Conservation (phyloP, 2,113 vertebrate genomes). For the Aplodontia rufa region DNA sequence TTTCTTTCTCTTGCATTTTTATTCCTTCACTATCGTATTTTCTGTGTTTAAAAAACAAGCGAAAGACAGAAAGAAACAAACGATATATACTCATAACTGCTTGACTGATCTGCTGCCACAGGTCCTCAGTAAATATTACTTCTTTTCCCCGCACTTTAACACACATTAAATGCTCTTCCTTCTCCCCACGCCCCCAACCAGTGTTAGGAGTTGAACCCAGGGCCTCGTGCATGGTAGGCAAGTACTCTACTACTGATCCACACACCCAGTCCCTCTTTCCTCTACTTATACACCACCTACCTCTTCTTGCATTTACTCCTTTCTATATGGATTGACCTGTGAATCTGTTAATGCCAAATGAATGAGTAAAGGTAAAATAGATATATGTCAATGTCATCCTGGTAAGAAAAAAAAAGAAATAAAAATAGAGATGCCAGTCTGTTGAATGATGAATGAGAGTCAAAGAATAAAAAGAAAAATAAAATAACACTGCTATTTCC, state of each 20-base stretch:
- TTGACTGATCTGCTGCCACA: neutral
- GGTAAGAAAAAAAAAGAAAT: conserved; percentile 14
- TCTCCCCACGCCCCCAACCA: too few species aligned
- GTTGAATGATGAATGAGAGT: too few species aligned
- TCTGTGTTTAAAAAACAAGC: neutral
- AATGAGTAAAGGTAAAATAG: neutral
- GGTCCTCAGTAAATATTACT: neutral
- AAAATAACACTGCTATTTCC: neutral
- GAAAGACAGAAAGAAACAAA: neutral
- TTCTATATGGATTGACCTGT: neutral
- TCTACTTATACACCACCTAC: neutral
- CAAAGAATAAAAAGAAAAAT: too few species aligned
- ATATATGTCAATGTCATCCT: neutral
- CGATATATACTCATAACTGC: neutral
- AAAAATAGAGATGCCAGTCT: neutral
- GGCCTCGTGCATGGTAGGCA: too few species aligned
- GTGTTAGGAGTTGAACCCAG: too few species aligned
- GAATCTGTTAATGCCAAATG: conserved; percentile 11
- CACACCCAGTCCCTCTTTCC: neutral
- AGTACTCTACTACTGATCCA: too few species aligned
- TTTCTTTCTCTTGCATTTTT: conserved; percentile 44
- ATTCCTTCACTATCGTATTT: neutral
- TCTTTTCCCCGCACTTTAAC: neutral
- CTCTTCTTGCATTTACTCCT: neutral
- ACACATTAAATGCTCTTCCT: neutral